A percentile compares a stretch with the other conserved stretches of the same genome.
phyloP scores from a whole-genome alignment of 2,113 vertebrate species.

The Pachycephala philippinensis region DNA sequence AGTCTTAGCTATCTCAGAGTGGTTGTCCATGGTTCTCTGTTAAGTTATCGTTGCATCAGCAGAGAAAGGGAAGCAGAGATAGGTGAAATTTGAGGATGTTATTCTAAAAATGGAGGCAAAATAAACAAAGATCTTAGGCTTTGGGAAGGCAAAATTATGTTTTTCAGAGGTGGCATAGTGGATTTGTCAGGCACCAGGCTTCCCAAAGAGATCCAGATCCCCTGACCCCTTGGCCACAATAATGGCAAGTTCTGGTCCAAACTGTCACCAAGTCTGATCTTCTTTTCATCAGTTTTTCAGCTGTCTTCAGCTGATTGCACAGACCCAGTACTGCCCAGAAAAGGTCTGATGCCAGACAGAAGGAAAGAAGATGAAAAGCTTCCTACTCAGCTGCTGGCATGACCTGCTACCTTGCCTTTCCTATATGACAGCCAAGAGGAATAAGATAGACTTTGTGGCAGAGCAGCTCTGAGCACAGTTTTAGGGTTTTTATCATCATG shows the following conservation, averaged over 20 bases:
- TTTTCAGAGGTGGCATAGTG: not conserved
- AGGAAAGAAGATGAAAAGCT: not conserved
- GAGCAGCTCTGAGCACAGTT: not conserved
- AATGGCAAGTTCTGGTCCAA: not conserved
- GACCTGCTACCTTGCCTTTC: not conserved
- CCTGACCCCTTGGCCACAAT: not conserved
- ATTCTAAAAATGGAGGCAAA: not conserved
- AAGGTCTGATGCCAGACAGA: not conserved
- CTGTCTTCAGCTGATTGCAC: not conserved
- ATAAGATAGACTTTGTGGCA: not conserved
- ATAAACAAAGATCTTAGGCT: not conserved
- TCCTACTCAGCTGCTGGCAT: not conserved
- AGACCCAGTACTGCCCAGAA: not conserved
- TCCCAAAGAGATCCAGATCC: not conserved
- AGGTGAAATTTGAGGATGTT: not conserved
- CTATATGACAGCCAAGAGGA: fast-evolving
- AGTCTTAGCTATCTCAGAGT: not conserved
- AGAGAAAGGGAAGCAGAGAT: not conserved
- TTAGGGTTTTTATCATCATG: not conserved
- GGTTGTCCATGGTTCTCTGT: not conserved
- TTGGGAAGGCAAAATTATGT: not conserved
- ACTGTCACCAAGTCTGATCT: not conserved
- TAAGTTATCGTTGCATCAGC: not conserved
- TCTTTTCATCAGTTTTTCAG: no score
- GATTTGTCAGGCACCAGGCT: not conserved